These are phyloP conservation scores for Theonella swinhoei DNA, from an alignment of 37 sponge, comb jelly and placozoan genomes.

Conservation along the genomic window DNA sequence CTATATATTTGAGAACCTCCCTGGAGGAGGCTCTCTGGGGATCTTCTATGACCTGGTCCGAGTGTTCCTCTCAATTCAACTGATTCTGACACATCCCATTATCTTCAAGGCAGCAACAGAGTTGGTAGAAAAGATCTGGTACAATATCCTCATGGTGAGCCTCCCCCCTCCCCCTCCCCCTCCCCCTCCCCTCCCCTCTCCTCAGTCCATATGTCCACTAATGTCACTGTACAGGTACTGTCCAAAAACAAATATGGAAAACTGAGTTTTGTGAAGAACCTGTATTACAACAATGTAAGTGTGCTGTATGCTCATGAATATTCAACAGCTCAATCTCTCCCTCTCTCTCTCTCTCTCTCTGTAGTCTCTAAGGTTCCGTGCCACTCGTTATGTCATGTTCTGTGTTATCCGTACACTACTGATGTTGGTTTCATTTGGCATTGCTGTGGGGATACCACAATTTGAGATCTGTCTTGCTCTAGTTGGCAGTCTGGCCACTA, in stretches of 20 bases:
- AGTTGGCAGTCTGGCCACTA: slow-evolving; percentile 83
- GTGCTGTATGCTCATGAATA: neutral
- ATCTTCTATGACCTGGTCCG: slow-evolving; percentile 67
- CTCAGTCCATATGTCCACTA: too few species aligned
- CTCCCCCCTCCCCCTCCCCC: neutral
- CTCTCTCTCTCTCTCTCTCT: too few species aligned
- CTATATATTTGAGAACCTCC: slow-evolving; percentile 73
- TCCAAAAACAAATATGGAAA: neutral
- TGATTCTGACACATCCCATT: slow-evolving; percentile 81
- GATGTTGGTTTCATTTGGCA: slow-evolving; percentile 65
- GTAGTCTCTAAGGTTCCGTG: neutral
- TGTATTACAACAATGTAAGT: neutral
- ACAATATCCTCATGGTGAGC: slow-evolving; percentile 37
- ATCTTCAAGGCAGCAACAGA: slow-evolving; percentile 84
- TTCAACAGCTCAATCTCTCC: neutral
- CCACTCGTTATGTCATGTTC: slow-evolving; percentile 9
- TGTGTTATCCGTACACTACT: slow-evolving; percentile 54
- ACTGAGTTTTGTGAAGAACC: neutral
- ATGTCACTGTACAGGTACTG: too few species aligned
- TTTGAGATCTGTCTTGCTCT: slow-evolving; percentile 78
- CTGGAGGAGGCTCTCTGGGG: too few species aligned
- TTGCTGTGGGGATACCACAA: slow-evolving; percentile 74
- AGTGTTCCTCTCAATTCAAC: slow-evolving; percentile 69
- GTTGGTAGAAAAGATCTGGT: slow-evolving; percentile 62
- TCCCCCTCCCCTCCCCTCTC: neutral